Evolutionary conservation across 2,888 invertebrate genomes (phyloP).

Genomic region (Cynaeus angustus): DNA sequence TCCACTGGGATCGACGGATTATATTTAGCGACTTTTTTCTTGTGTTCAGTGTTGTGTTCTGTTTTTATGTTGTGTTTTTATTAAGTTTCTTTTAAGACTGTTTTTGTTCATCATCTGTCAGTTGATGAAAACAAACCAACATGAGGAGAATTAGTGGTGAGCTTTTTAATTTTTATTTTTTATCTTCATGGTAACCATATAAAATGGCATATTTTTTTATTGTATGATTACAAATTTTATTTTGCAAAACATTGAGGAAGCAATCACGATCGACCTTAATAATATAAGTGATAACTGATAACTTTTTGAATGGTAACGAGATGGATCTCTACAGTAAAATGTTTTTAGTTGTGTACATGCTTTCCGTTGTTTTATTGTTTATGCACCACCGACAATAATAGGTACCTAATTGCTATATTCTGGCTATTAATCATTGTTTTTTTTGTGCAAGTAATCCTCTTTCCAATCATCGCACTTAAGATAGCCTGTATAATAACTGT

Average conservation of each 20-base stretch:
- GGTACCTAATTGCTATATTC: constrained; percentile 30
- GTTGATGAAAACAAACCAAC: constrained; percentile 31
- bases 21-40: constrained; percentile 17
- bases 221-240: too few species aligned
- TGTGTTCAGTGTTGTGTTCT: constrained; percentile 31
- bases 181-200: too few species aligned
- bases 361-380: constrained; percentile 20
- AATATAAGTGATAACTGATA: constrained; percentile 15
- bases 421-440: constrained; percentile 34
- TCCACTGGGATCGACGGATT: constrained; percentile 1
- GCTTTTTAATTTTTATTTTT: constrained; percentile 15
- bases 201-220: too few species aligned
- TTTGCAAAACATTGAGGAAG: constrained; percentile 25
- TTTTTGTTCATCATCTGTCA: constrained; percentile 32
- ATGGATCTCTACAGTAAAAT: too few species aligned
- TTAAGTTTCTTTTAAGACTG: constrained; percentile 22
- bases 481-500: constrained; percentile 30
- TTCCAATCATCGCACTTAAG: constrained; percentile 35
- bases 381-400: constrained; percentile 24
- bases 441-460: constrained; percentile 36
- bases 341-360: not conserved
- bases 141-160: constrained; percentile 54
- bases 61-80: constrained; percentile 28
- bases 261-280: constrained; percentile 21
- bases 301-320: too few species aligned